Evolutionary conservation across 1,140 invertebrate genomes (phyloP), one percentile per base, ranked within the genome.

Genomic region (Meloidogyne floridensis): DNA sequence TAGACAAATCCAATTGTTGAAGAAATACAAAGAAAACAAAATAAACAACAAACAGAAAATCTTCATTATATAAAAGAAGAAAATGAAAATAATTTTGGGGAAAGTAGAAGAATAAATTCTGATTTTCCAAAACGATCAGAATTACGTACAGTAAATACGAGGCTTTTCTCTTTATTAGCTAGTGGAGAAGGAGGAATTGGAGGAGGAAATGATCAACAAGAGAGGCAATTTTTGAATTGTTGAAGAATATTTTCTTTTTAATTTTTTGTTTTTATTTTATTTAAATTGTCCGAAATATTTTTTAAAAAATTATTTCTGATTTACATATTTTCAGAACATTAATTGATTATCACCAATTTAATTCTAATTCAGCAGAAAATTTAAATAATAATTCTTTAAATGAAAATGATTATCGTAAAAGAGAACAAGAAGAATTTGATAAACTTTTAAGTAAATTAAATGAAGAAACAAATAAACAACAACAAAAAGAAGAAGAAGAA

Each of bases 341-440:
- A 15, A 15, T 59, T 59, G 13, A 59, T 59, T 59, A 15, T 32
- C 32, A 32, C 32, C 47, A 47, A 47, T 47, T 47, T 47, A 47
- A 8, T 15, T 59, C 15, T 65, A 65, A 65, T 65, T 65, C 59
- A n/a, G 59, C 15, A 65, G 59, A 65, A 65, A n/a, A 65, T 15
- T 47, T 47, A 47, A 47, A 74, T 15, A 74, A 74, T 47, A 74
- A 15, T 54, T 5, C 10, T 5, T 47, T 74, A 47, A 74, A 53
- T 73, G 72, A 73, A 11, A 94, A 90, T 91, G 83, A 83, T 47
- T 72, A 76, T 65, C 83, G 83, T 20, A 43, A 77, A 72, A 84
- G 76, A 43, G 82, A 83, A 80, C 82, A 83, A 72, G 82, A 59
- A 43, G 82, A 83, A 72, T 83, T 83, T 71, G 82, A 83, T 54